phyloP scores from a whole-genome alignment of 2,888 invertebrate genomes.

The Poecilus cupreus region DNA sequence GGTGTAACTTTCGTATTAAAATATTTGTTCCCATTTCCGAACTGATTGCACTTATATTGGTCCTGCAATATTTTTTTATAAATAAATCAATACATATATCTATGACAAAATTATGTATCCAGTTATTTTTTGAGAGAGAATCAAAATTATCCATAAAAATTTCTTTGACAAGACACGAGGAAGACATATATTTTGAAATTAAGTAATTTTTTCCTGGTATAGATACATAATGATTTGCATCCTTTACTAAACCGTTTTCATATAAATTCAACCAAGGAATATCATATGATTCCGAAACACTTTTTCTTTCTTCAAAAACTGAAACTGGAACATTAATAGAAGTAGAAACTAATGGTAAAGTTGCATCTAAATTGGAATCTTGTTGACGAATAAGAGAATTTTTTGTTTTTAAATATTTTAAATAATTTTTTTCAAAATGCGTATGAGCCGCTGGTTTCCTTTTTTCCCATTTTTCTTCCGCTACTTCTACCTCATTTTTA shows the following conservation, averaged over 20 bases:
- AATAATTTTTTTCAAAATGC: too few species aligned
- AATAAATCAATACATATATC: conserved; percentile 1
- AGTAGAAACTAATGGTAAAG: neutral
- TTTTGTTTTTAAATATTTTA: too few species aligned
- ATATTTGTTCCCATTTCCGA: neutral
- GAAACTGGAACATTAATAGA: neutral
- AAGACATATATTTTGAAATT: too few species aligned
- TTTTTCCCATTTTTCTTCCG: conserved; percentile 6
- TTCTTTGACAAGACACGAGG: neutral
- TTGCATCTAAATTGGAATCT: neutral
- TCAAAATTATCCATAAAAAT: neutral
- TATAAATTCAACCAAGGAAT: neutral
- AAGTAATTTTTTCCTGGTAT: neutral
- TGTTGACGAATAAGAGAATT: too few species aligned
- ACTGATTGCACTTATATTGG: neutral
- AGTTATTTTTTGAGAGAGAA: neutral
- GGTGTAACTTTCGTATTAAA: neutral
- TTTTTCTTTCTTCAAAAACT: neutral
- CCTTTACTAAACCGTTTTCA: neutral
- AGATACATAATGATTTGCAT: neutral
- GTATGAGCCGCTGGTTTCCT: neutral
- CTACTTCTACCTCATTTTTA: neutral
- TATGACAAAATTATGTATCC: neutral
- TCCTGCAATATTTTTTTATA: neutral
- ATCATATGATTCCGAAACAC: neutral